Conservation (phyloP, 2,888 invertebrate genomes). For the Amiota minor region DNA sequence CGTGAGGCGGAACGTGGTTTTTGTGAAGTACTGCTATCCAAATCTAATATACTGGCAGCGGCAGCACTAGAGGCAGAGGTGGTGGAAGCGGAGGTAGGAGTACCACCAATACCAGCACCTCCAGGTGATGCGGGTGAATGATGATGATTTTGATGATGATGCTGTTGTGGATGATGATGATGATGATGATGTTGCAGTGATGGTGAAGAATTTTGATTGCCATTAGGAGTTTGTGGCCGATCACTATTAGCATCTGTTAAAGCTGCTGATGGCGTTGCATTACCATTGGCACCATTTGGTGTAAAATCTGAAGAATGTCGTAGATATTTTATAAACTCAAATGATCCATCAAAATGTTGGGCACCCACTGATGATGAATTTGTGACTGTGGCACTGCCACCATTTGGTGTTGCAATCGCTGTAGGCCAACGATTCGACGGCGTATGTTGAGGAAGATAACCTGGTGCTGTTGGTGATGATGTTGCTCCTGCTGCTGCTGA, state of each 20-base stretch:
- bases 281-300: constrained; percentile 45
- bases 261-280: constrained; percentile 31
- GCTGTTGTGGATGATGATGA: not conserved
- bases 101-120: not conserved
- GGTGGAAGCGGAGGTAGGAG: not conserved
- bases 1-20: constrained; percentile 69
- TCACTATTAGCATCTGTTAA: constrained; percentile 3
- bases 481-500: constrained; percentile 36
- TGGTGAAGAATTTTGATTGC: constrained; percentile 32
- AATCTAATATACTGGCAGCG: constrained; percentile 65
- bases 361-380: constrained; percentile 26
- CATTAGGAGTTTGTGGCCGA: constrained; percentile 36
- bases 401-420: constrained; percentile 59
- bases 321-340: constrained; percentile 72
- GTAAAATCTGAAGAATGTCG: constrained; percentile 71
- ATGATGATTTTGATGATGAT: not conserved
- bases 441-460: constrained; percentile 9
- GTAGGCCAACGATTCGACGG: constrained; percentile 63
- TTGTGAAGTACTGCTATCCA: constrained; percentile 69
- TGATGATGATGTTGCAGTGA: not conserved
- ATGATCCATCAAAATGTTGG: constrained; percentile 72
- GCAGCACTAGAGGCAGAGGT: constrained; percentile 41
- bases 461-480: constrained; percentile 22
- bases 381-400: constrained; percentile 42
- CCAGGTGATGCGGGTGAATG: constrained; percentile 20